A percentile compares a stretch with the other conserved stretches of the same genome.
Conservation (phyloP, 2,888 invertebrate genomes). For the Marasmarcha lunaedactyla region DNA sequence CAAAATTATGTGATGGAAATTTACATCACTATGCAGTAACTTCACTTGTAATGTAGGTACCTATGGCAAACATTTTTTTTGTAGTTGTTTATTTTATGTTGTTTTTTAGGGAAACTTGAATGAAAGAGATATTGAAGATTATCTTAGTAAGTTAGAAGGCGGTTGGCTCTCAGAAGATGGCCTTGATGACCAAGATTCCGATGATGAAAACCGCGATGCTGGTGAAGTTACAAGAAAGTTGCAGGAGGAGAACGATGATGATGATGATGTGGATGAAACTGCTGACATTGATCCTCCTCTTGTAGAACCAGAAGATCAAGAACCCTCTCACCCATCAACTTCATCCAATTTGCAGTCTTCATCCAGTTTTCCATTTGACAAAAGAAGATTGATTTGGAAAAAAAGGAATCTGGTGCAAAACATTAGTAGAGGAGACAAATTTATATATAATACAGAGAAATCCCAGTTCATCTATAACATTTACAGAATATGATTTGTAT, state of each 20-base stretch:
- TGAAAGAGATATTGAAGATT: constrained; percentile 22
- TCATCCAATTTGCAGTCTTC: constrained; percentile 20
- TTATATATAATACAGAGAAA: constrained; percentile 13
- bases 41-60: constrained; percentile 27
- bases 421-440: constrained; percentile 11
- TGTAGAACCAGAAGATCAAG: constrained; percentile 22
- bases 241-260: constrained; percentile 23
- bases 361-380: constrained; percentile 26
- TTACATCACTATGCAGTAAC: constrained; percentile 24
- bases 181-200: constrained; percentile 24
- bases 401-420: constrained; percentile 20
- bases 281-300: constrained; percentile 26
- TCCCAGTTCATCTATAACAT: constrained; percentile 11
- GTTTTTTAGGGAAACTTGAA: constrained; percentile 25
- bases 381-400: constrained; percentile 28
- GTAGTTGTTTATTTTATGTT: constrained; percentile 26
- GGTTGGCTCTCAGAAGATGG: constrained; percentile 25
- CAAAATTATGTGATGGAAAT: constrained; percentile 25
- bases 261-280: constrained; percentile 23
- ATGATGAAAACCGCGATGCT: constrained; percentile 22
- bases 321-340: constrained; percentile 22
- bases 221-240: constrained; percentile 27
- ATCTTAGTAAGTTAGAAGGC: constrained; percentile 21
- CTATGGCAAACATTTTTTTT: constrained; percentile 21
- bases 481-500: constrained; percentile 11